Conservation (phyloP, 2,113 vertebrate genomes). For the Crotalus tigris region DNA sequence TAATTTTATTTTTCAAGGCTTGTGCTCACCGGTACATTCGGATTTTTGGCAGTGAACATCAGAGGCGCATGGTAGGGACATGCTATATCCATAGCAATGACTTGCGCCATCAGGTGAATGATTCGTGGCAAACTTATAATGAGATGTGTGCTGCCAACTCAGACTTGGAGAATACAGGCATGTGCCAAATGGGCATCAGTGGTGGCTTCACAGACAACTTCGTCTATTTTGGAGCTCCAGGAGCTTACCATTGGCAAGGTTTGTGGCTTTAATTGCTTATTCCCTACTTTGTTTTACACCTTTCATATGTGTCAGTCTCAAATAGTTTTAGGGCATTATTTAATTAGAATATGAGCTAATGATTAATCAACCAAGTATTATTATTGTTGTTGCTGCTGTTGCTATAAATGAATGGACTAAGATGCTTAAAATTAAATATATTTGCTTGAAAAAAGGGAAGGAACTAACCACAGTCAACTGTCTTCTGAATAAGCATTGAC, state of each 20-base stretch:
- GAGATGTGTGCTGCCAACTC: constrained; percentile 84
- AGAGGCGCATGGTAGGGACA: constrained; percentile 86
- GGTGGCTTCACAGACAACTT: constrained; percentile 80
- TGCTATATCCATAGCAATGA: constrained; percentile 87
- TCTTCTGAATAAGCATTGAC: not conserved
- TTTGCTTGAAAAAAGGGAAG: not conserved
- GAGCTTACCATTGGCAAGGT: constrained; percentile 92
- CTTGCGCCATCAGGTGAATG: constrained; percentile 70
- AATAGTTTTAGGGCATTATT: not conserved
- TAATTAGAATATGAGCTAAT: not conserved
- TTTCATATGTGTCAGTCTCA: not conserved
- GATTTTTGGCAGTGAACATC: constrained; percentile 73
- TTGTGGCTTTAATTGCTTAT: not conserved
- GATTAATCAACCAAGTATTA: not conserved
- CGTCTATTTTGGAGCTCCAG: constrained; percentile 78
- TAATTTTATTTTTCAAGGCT: constrained; percentile 70
- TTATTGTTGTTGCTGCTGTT: not conserved
- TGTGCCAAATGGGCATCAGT: constrained; percentile 93
- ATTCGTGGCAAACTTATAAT: constrained; percentile 85
- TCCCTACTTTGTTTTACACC: not conserved
- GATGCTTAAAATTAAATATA: not conserved
- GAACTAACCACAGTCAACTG: not conserved
- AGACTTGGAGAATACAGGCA: constrained; percentile 73
- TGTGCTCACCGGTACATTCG: constrained; percentile 90
- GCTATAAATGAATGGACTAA: not conserved